Evolutionary conservation across 2,113 vertebrate species (phyloP), one percentile per base, ranked within the genome.

Genomic region (Scatophagus argus): DNA sequence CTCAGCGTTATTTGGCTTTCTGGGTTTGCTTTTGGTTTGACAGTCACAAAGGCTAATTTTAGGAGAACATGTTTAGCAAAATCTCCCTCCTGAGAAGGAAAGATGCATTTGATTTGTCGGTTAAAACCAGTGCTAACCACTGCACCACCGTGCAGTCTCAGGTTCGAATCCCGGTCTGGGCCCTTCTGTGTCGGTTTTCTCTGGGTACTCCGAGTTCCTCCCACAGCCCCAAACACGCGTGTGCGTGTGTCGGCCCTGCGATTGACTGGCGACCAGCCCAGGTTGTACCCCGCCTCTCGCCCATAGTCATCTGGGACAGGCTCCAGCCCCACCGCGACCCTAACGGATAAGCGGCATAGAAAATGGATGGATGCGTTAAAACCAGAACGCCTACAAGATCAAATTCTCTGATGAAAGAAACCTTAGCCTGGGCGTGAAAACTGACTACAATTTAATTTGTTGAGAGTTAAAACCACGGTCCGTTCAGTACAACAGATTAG

Each of bases 361-460:
- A n/a, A n/a, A n/a, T n/a, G n/a, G n/a, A n/a, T n/a, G n/a, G n/a
- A n/a, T n/a, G n/a, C n/a, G 13, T 17, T 43, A 43, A 52, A 60
- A 44, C 12, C 7, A 13, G 13, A 59, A 32, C 5, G 11, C 6
- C 43, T 29, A 5, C 11, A 1, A 39, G 47, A 44, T 31, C 19
- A 65, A 23, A 8, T n/a, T 63, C 7, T 47, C 16, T 2, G 39
- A 38, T 23, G 31, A 32, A 54, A 51, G 43, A 25, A 52, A 47
- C 39, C 14, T 47, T 27, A 19, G 4, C 11, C 11, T 51, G 46
- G 16, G 16, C 27, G 6, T 11, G 29, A 41, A 14, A 27, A 31
- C 44, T 36, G 66, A 68, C 64, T 25, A 56, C 32, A 21, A 11
- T 64, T 51, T 64, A 59, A 52, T n/a, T n/a, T 43, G 41, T 27